Evolutionary conservation across 2,888 invertebrate genomes (phyloP).

Genomic region (Liposcelis brunnea): DNA sequence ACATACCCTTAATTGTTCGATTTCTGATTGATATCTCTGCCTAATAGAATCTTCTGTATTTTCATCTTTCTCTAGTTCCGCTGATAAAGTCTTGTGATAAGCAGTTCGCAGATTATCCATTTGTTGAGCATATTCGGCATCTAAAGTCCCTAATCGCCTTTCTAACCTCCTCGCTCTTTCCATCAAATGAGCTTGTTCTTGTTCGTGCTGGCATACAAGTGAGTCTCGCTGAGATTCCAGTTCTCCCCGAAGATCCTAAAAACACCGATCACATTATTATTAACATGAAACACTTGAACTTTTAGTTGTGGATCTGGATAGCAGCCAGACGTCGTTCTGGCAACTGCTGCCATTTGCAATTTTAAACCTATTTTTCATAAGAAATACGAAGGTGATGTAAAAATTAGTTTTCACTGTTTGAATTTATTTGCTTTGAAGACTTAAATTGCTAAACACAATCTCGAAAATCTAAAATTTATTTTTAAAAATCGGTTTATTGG

Average conservation of each 20-base stretch:
- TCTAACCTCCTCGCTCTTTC: slow-evolving; percentile 57
- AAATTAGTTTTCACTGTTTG: no score
- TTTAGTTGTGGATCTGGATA: no score
- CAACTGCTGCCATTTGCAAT: no score
- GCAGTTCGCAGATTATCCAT: slow-evolving; percentile 61
- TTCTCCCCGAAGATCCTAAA: slow-evolving; percentile 21
- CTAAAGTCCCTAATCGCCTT: slow-evolving; percentile 51
- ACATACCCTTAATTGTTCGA: slow-evolving; percentile 60
- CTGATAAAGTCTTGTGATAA: slow-evolving; percentile 46
- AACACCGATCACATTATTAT: slow-evolving; percentile 7
- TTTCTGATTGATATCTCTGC: slow-evolving; percentile 65
- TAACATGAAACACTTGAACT: slow-evolving; percentile 3
- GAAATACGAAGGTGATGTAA: no score
- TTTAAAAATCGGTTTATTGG: no score
- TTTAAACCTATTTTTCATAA: no score
- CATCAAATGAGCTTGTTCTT: slow-evolving; percentile 30
- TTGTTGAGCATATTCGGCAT: slow-evolving; percentile 70
- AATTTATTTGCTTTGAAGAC: no score
- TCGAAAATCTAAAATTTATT: no score
- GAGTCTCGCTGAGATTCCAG: slow-evolving; percentile 26
- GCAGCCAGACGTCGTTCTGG: no score
- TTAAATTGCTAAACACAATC: no score
- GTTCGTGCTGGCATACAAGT: slow-evolving; percentile 31
- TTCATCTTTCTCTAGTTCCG: slow-evolving; percentile 40
- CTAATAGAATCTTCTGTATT: slow-evolving; percentile 43